These are phyloP conservation scores for Hydrotaea diabolus DNA, from an alignment of 2,888 invertebrate genomes.

Conservation along the genomic window DNA sequence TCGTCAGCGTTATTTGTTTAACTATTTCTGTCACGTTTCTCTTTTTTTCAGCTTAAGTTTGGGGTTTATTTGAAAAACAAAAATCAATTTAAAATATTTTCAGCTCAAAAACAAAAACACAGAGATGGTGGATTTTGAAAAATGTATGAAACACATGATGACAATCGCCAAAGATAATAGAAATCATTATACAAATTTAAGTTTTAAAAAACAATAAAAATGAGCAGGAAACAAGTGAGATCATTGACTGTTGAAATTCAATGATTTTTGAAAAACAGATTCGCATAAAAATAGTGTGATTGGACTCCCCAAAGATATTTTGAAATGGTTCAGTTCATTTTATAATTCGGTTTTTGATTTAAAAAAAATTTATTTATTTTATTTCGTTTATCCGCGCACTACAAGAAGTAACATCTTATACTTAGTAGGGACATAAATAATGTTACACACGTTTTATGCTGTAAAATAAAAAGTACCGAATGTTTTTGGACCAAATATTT, in stretches of 20 bases:
- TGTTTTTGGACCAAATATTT: too few relatives aligned
- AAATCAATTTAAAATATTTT: not conserved
- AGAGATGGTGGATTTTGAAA: not conserved
- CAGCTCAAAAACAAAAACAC: not conserved
- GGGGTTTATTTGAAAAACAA: not conserved
- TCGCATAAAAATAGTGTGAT: too few relatives aligned
- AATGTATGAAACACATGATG: not conserved
- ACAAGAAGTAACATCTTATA: too few relatives aligned
- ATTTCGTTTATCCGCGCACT: too few relatives aligned
- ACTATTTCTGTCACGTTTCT: slow-evolving; percentile 61
- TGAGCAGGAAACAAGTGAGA: not conserved
- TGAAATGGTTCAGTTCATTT: too few relatives aligned
- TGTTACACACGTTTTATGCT: too few relatives aligned
- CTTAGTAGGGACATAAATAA: too few relatives aligned
- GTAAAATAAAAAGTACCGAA: too few relatives aligned
- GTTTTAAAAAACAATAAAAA: not conserved
- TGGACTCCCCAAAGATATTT: too few relatives aligned
- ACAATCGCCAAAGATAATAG: not conserved
- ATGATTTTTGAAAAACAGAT: too few relatives aligned
- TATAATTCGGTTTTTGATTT: too few relatives aligned
- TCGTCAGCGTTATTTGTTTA: slow-evolving; percentile 45
- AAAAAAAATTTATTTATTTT: too few relatives aligned
- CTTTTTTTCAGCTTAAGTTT: not conserved
- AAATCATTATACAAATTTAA: not conserved
- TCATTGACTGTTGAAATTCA: not conserved